Base-by-base conservation (phyloP, 2,797 vertebrate species). In the Ficedula albicollis region DNA sequence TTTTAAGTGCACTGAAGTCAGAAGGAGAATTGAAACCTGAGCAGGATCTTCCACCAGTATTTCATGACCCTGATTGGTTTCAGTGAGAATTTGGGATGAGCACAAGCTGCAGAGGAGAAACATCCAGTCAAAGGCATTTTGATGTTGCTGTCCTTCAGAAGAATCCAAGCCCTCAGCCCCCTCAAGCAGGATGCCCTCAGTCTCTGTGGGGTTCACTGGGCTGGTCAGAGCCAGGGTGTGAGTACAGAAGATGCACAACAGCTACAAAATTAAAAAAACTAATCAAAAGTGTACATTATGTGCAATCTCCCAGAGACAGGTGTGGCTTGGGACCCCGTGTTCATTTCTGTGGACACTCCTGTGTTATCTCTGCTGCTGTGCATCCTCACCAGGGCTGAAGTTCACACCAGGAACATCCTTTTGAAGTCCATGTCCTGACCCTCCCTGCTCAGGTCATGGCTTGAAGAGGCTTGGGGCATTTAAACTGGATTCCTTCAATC, bases 151-250 rank as follows among this genome's bases (percentile, higher is more conserved):
- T 72, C 38, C n/a, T 88, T 39, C 46, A 58, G 69, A 73, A 81
- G 41, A 84, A 63, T 15, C 27, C 41, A 39, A 29, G 3, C 18
- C 17, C 15, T 5, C 18, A 41, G 0, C 3, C 3, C 22, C 48
- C 32, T 27, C 38, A 49, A 41, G 30, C 9, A 64, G n/a, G 63
- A 43, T 0, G 0, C 18, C 3, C n/a, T 6, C 34, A 36, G 34
- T 15, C 41, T 66, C 26, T 67, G 36, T 48, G 41, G 58, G 27
- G 15, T 30, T 22, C 66, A 15, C 19, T 12, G 49, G 32, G 34
- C 36, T 34, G 32, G 20, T 69, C 26, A 34, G 23, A 1, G 2
- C n/a, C 34, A 63, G 39, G 16, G 3, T 23, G 41, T 21, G 38
- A 77, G 58, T 23, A 51, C 41, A 91, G 26, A 59, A 54, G 44